A percentile compares a stretch with the other conserved stretches of the same genome.
phyloP scores from a whole-genome alignment of 2,797 vertebrate species.

The Malacoctenus gilli region DNA sequence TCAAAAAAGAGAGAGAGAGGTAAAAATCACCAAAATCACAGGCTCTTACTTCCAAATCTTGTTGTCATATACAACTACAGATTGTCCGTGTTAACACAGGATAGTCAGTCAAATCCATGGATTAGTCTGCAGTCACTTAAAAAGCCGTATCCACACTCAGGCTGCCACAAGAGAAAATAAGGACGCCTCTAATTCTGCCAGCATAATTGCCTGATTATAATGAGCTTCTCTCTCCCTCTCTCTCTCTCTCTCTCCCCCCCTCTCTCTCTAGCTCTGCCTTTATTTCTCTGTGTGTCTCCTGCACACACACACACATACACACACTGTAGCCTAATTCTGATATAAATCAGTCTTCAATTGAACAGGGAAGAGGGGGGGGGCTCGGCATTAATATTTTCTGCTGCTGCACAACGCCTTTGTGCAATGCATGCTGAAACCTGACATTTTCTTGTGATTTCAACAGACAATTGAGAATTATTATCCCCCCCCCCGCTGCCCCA shows the following conservation, averaged over 20 bases:
- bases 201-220: slow-evolving; percentile 83
- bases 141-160: slow-evolving; percentile 66
- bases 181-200: slow-evolving; percentile 80
- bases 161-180: slow-evolving; percentile 78
- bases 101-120: slow-evolving; percentile 73
- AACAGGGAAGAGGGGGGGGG: slow-evolving; percentile 17
- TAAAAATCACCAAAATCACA: slow-evolving; percentile 57
- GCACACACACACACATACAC: slow-evolving; percentile 26
- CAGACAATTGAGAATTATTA: not conserved
- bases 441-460: slow-evolving; percentile 27
- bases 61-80: slow-evolving; percentile 75
- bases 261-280: slow-evolving; percentile 57
- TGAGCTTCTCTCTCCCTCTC: slow-evolving; percentile 71
- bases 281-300: slow-evolving; percentile 69
- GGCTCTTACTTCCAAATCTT: slow-evolving; percentile 82
- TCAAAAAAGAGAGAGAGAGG: slow-evolving; percentile 53
- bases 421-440: slow-evolving; percentile 24
- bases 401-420: slow-evolving; percentile 29
- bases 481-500: too few species aligned
- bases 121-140: slow-evolving; percentile 73
- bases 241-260: slow-evolving; percentile 61
- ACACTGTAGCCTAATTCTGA: slow-evolving; percentile 62
- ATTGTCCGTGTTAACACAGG: slow-evolving; percentile 69
- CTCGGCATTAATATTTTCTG: slow-evolving; percentile 55
- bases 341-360: slow-evolving; percentile 70